Percentiles rank a stretch among this genome's conserved stretches.
Evolutionary conservation across 1,140 invertebrate genomes (phyloP).

Genomic region (Drosophila pruinosa): DNA sequence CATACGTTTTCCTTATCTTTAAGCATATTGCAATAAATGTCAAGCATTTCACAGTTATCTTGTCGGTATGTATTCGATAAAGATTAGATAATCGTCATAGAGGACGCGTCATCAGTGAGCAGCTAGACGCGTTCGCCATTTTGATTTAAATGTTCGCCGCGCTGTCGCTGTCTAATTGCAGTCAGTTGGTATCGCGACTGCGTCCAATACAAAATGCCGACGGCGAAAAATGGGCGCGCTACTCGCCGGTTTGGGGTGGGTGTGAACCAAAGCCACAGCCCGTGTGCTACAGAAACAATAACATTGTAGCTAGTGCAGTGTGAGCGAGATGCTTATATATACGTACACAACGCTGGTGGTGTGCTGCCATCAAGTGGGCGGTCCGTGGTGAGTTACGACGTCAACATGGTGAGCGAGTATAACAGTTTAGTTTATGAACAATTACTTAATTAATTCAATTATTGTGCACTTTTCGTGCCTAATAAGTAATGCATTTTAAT

Average conservation of each 20-base stretch:
- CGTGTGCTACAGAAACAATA: background rate
- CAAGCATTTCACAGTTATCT: background rate
- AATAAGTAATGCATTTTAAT: too few species aligned
- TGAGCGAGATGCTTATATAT: conserved; percentile 28
- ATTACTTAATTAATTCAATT: background rate
- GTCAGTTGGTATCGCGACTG: conserved; percentile 20
- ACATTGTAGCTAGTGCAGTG: background rate
- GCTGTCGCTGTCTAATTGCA: conserved; percentile 41
- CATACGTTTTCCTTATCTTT: background rate
- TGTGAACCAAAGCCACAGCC: conserved; percentile 20
- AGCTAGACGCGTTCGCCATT: conserved; percentile 31
- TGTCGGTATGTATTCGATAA: conserved; percentile 6
- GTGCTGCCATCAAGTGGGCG: conserved; percentile 17
- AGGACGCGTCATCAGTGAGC: conserved; percentile 3
- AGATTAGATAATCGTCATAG: conserved; percentile 7
- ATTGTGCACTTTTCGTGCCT: too few species aligned
- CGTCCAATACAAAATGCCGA: conserved; percentile 69
- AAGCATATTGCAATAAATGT: background rate
- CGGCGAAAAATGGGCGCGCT: conserved; percentile 67
- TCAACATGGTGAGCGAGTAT: conserved; percentile 29
- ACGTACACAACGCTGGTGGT: conserved; percentile 16
- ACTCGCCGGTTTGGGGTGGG: conserved; percentile 37
- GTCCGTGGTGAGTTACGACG: conserved; percentile 34
- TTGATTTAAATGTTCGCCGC: conserved; percentile 17
- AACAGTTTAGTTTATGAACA: conserved; percentile 20